Percentiles rank a stretch among this genome's conserved stretches.
Conservation (phyloP, 2,888 invertebrate genomes). For the Falcaria lacertinaria region DNA sequence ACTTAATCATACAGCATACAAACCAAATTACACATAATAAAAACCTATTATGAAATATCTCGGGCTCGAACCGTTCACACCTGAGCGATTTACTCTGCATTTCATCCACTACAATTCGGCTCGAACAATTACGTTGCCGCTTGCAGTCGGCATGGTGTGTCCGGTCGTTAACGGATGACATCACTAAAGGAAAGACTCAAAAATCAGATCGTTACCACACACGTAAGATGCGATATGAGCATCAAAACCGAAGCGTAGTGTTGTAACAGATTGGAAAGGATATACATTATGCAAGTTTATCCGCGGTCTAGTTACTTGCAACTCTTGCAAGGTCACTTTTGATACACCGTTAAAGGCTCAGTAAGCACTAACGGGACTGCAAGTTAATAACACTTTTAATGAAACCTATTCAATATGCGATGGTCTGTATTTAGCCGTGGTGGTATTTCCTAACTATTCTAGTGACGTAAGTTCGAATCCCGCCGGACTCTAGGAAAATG, state of each 20-base stretch:
- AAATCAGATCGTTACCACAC: neutral
- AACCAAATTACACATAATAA: neutral
- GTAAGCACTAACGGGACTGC: neutral
- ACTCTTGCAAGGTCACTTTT: neutral
- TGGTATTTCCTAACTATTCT: no score
- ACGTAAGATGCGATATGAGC: neutral
- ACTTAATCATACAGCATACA: neutral
- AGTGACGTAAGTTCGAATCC: no score
- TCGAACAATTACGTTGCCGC: no score
- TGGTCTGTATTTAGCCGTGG: no score
- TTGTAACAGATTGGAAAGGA: conserved; percentile 1
- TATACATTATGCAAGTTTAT: neutral
- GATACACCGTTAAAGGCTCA: neutral
- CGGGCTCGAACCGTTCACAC: neutral
- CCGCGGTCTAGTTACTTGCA: neutral
- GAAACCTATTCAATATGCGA: neutral
- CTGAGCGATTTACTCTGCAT: neutral
- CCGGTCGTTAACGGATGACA: neutral
- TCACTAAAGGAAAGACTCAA: neutral
- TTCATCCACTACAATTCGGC: no score
- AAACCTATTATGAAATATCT: neutral
- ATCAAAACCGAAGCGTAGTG: conserved; percentile 1
- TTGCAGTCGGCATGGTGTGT: neutral
- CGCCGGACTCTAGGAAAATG: no score
- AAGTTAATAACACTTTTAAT: neutral